phyloP scores from a whole-genome alignment of 2,888 invertebrate genomes.

The Caenorhabditis panamensis region DNA sequence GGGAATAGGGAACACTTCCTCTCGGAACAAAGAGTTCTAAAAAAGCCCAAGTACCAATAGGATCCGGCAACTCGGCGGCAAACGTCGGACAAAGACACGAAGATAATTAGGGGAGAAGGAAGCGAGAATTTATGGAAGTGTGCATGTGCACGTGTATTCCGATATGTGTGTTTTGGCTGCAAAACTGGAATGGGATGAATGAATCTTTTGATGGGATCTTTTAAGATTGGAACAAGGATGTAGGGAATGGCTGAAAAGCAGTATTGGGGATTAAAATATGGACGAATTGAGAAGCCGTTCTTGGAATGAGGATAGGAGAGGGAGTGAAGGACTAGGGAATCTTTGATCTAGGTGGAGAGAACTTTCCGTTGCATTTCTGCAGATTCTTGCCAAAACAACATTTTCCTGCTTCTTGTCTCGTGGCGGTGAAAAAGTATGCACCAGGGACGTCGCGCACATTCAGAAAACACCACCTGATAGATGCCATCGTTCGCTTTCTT shows the following conservation, averaged over 20 bases:
- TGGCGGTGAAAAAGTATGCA: conserved; percentile 51
- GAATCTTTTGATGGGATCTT: conserved; percentile 15
- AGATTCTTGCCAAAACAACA: conserved; percentile 23
- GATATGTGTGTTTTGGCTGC: conserved; percentile 38
- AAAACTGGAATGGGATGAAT: conserved; percentile 8
- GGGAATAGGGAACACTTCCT: background rate
- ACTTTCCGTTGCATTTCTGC: background rate
- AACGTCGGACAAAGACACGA: conserved; percentile 23
- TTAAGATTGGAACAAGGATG: conserved; percentile 11
- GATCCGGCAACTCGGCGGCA: background rate
- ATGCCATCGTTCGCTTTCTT: conserved; percentile 24
- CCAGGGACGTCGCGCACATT: conserved; percentile 23
- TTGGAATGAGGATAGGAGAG: background rate
- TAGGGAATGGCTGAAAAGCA: conserved; percentile 13
- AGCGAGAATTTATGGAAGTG: conserved; percentile 40
- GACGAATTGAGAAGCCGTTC: background rate
- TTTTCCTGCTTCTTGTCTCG: conserved; percentile 14
- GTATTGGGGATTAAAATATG: conserved; percentile 10
- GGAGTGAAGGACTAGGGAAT: background rate
- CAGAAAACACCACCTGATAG: conserved; percentile 51
- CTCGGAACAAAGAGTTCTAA: background rate
- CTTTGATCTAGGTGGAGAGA: conserved; percentile 1
- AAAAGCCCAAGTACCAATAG: background rate
- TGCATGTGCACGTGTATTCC: conserved; percentile 39
- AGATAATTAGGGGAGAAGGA: conserved; percentile 34